phyloP scores from a whole-genome alignment of 2,113 vertebrate species.

The Corythaeola cristata region DNA sequence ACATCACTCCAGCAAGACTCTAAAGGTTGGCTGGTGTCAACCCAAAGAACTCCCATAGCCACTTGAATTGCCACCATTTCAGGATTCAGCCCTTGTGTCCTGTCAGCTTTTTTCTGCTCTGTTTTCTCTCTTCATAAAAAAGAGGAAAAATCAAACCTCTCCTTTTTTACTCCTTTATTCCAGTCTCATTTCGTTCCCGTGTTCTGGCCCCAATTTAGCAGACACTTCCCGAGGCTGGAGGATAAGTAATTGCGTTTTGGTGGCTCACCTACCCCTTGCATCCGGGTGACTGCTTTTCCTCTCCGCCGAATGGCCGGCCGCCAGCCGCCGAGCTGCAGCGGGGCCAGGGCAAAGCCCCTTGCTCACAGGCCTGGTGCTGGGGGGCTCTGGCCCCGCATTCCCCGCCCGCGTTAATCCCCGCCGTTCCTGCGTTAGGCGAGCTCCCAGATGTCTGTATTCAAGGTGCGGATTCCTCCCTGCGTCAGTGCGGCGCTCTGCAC shows the following conservation, averaged over 20 bases:
- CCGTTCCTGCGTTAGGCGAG: not conserved
- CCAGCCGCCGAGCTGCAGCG: not conserved
- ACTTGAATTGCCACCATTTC: not conserved
- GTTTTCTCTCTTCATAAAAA: not conserved
- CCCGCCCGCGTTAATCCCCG: rapidly evolving
- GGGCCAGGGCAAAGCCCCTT: not conserved
- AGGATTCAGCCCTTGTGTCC: not conserved
- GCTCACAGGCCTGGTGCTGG: rapidly evolving
- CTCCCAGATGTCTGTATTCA: conserved; percentile 29
- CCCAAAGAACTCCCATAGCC: not conserved
- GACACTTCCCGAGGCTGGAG: not conserved
- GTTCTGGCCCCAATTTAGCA: not conserved
- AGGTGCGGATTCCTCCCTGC: conserved; percentile 3
- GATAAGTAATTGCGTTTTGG: conserved; percentile 23
- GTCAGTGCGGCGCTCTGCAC: not conserved
- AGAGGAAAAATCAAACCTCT: not conserved
- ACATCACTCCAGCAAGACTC: not conserved
- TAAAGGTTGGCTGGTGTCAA: not conserved
- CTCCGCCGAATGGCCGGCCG: not conserved
- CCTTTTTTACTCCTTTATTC: not conserved
- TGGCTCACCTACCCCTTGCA: not conserved
- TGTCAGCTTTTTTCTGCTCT: not conserved
- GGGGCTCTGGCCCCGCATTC: not conserved
- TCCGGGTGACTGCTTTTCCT: not conserved
- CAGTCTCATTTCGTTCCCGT: not conserved